Conservation (phyloP, 2,888 invertebrate species). For the Mesorhabditis sp. region DNA sequence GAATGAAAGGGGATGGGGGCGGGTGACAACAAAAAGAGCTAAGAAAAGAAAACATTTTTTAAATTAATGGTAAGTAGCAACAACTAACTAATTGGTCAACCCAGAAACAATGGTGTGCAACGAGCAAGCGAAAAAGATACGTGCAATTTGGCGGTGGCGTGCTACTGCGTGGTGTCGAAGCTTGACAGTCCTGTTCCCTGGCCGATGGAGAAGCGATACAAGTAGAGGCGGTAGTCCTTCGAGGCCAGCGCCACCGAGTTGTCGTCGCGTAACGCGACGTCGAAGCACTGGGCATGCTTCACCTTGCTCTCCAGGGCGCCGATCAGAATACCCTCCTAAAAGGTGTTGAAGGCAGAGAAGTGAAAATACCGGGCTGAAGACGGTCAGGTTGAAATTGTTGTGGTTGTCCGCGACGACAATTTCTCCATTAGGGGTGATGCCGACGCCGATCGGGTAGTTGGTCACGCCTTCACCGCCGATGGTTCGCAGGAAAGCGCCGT, state of each 20-base stretch:
- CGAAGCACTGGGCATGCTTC: conserved; percentile 99
- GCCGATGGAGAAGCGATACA: conserved; percentile 77
- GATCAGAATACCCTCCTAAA: conserved; percentile 85
- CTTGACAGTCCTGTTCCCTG: too few species aligned
- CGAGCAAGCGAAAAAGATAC: too few species aligned
- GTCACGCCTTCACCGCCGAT: conserved; percentile 98
- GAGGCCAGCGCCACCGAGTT: conserved; percentile 96
- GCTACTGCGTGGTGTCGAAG: too few species aligned
- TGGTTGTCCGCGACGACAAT: conserved; percentile 98
- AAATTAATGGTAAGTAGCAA: too few species aligned
- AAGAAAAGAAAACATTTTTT: too few species aligned
- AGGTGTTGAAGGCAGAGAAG: not conserved
- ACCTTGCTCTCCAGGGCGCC: conserved; percentile 96
- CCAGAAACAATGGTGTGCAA: too few species aligned
- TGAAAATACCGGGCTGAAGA: conserved; percentile 78
- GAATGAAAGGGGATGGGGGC: too few species aligned
- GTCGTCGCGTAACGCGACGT: conserved; percentile 97
- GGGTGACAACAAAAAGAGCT: too few species aligned
- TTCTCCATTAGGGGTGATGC: conserved; percentile 92
- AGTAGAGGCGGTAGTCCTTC: conserved; percentile 97
- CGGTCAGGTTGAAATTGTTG: conserved; percentile 98
- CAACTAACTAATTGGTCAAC: too few species aligned
- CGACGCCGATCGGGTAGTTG: conserved; percentile 98
- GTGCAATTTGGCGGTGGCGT: too few species aligned
- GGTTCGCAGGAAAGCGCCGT: conserved; percentile 88